These are phyloP conservation scores for Cynopterus brachyotis DNA, from an alignment of 2,113 vertebrate genomes.

Conservation along the genomic window DNA sequence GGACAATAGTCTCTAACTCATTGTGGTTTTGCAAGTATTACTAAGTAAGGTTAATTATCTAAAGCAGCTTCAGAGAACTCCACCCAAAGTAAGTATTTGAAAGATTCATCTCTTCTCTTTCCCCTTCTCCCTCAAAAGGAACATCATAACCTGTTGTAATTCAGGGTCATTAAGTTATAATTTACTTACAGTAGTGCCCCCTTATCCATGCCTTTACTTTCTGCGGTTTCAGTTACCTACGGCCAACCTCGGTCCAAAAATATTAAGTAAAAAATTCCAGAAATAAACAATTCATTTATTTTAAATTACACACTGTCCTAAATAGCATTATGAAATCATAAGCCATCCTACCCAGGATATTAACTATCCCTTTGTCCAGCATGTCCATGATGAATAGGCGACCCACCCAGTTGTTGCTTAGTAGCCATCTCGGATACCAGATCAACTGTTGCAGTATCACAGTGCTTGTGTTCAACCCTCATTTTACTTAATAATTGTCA, in stretches of 20 bases:
- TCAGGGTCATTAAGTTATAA: neutral
- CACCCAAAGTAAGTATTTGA: neutral
- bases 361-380: neutral
- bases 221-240: neutral
- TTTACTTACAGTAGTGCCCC: neutral
- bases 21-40: neutral
- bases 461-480: neutral
- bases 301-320: neutral
- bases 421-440: neutral
- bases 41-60: neutral
- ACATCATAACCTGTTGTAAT: neutral
- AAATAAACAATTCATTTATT: neutral
- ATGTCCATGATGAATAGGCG: neutral
- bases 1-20: neutral
- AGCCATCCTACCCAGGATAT: neutral
- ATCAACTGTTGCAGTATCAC: neutral
- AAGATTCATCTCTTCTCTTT: neutral
- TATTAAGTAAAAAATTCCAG: neutral
- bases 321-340: too few species aligned
- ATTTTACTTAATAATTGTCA: neutral
- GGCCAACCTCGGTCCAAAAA: neutral
- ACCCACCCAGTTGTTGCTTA: neutral
- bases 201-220: neutral
- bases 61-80: neutral
- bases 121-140: neutral